Evolutionary conservation across 2,113 vertebrate genomes (phyloP), one percentile per base, ranked within the genome.

Genomic region (Calyptomena viridis): DNA sequence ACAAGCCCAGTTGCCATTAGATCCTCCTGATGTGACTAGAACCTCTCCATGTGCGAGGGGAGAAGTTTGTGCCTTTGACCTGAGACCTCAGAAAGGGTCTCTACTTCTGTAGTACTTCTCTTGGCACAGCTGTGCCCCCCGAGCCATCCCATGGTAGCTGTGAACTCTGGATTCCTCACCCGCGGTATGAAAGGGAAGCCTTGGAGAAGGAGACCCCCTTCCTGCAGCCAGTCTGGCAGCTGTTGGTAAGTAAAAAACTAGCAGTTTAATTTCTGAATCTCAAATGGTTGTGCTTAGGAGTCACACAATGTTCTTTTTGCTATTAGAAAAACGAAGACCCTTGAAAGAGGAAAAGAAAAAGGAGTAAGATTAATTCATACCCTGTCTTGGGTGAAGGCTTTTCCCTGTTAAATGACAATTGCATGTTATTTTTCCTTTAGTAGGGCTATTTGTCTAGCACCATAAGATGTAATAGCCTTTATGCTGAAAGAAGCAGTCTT

Each of bases 141-240:
- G 27, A 80, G 52, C 63, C 35, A 14, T 42, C 31, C 2, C n/a
- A 4, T 0, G 9, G 50, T 4, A 28, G 40, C 11, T 52, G 17
- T 7, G 68, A 76, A 3, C 27, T 20, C 39, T 18, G 52, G 37
- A 23, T 28, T 35, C 44, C 31, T 37, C 58, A 8, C 2, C 22
- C 23, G 12, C 8, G 3, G 8, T 4, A 35, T 8, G 25, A 60
- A 62, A 67, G 14, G 47, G 52, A 18, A 30, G 16, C 8, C 10
- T 13, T 22, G 9, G 18, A 4, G 4, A 15, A 1, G 3, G 16
- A 19, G 2, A 0, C 1, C 46, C 3, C 0, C 11, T 33, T 72
- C 6, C 8, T 73, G 19, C 10, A 27, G 44, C 3, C 14, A 4
- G 23, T 9, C 20, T 63, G 19, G 24, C 7, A 49, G 42, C 58